Evolutionary conservation across 2,797 vertebrate species (phyloP), one percentile per base, ranked within the genome.

Genomic region (Sardinella longiceps): DNA sequence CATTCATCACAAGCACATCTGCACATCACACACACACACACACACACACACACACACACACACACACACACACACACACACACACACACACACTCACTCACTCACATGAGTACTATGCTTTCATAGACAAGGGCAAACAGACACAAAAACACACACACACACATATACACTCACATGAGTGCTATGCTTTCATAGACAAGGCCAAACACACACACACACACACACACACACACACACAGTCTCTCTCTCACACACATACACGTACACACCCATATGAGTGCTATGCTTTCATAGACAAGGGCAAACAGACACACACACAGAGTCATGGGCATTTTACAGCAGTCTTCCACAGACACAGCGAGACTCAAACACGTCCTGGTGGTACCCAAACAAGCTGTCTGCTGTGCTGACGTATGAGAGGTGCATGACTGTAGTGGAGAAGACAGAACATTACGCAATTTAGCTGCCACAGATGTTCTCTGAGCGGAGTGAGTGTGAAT

Each of bases 1-100:
- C 30, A 25, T 82, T 77, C 30, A 81, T 85, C 48, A 18, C 43
- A 81, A 25, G 51, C 86, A 83, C 28, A 45, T 86, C 84, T 77
- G n/a, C n/a, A n/a, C n/a, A n/a, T n/a, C n/a, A n/a, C n/a, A n/a
- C n/a, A n/a, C n/a, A n/a, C 25, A 63, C 7, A 66, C 60, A 66
- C 66, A 74, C 30, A 74, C 66, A 74, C 33, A 74, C 33, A 39
- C 66, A 74, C 66, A 74, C 66, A 39, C 30, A 15, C 30, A 28
- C 25, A 58, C 23, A 58, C 20, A 58, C 2, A 3, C 51, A 15
- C n/a, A n/a, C n/a, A n/a, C n/a, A n/a, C n/a, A n/a, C n/a, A n/a
- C n/a, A n/a, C n/a, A n/a, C n/a, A n/a, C n/a, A n/a, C n/a, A n/a
- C n/a, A n/a, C n/a, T n/a, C n/a, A n/a, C n/a, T n/a, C n/a, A n/a